Base-by-base conservation (phyloP, 2,888 invertebrate genomes). In the Laspeyria flexula region DNA sequence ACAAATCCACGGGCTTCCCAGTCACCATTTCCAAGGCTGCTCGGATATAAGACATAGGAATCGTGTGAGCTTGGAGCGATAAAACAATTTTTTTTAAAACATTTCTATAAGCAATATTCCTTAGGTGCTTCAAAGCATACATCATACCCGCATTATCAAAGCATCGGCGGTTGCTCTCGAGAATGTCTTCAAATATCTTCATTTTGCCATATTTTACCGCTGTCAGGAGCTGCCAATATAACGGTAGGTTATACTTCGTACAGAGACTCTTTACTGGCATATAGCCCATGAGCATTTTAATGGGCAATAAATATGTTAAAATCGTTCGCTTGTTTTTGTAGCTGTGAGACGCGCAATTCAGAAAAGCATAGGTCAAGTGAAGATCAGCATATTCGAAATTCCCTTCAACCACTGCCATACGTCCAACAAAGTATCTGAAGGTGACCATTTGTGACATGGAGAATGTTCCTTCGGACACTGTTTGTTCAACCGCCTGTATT, bases 261-360 rank as follows among this genome's bases (percentile, higher is more conserved):
- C 31, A 3, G 1, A 43, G 10, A 10, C n/a, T 16, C n/a, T 25
- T 18, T 3, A 15, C 10, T 1, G 48, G 42, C 25, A 33, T 30
- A 11, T n/a, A 38, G 7, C 48, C 48, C 9, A 48, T 15, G 1
- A 48, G 30, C 25, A 43, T 31, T 27, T 38, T 48, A 7, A 48
- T 43, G 0, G 42, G 42, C 5, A 48, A 3, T n/a, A 43, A 43
- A 12, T 38, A 48, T 0, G 25, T 25, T 1, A 43, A 25, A 12
- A 48, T 37, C 5, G 13, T 29, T 9, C 27, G 35, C 35, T 42
- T 47, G 21, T 42, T 42, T 10, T 29, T 43, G 4, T 3, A 0
- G 18, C 23, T 37, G 9, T 18, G 12, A 0, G 21, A 13, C 5
- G 10, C n/a, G n/a, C 37, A 31, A 23, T 42, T 18, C 7, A 3